Evolutionary conservation across 2,113 vertebrate species (phyloP).

Genomic region (Podarcis muralis): DNA sequence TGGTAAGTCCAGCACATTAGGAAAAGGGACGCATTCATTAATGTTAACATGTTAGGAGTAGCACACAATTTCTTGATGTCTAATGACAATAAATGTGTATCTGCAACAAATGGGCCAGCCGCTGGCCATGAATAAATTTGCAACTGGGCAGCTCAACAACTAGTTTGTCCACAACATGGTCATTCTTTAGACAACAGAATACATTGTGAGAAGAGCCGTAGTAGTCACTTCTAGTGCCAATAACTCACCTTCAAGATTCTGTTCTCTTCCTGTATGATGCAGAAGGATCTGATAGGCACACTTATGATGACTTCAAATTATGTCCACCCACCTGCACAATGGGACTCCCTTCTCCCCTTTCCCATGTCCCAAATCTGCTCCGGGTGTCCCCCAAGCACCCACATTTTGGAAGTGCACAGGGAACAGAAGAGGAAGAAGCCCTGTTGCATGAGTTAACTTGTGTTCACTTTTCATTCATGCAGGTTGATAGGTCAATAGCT

Average conservation of each 20-base stretch:
- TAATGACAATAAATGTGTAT: not conserved
- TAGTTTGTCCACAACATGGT: not conserved
- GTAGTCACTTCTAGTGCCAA: not conserved
- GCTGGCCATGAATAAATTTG: not conserved
- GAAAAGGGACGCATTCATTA: not conserved
- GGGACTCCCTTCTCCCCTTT: no score
- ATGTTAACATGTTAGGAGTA: not conserved
- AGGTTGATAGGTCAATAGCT: not conserved
- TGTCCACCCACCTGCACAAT: no score
- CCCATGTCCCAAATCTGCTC: no score
- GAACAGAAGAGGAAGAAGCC: no score
- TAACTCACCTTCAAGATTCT: not conserved
- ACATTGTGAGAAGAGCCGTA: not conserved
- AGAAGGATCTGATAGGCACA: not conserved
- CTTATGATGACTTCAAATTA: not conserved
- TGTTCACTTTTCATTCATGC: not conserved
- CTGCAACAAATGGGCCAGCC: not conserved
- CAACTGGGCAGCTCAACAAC: not conserved
- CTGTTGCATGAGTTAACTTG: no score
- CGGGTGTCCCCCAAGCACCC: no score
- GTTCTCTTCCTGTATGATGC: not conserved
- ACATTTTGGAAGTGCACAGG: no score
- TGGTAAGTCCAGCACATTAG: slow-evolving; percentile 76
- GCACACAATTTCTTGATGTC: not conserved
- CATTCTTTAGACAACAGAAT: not conserved